Evolutionary conservation across 2,797 vertebrate genomes (phyloP), one percentile per base, ranked within the genome.

Genomic region (Dryobates pubescens): DNA sequence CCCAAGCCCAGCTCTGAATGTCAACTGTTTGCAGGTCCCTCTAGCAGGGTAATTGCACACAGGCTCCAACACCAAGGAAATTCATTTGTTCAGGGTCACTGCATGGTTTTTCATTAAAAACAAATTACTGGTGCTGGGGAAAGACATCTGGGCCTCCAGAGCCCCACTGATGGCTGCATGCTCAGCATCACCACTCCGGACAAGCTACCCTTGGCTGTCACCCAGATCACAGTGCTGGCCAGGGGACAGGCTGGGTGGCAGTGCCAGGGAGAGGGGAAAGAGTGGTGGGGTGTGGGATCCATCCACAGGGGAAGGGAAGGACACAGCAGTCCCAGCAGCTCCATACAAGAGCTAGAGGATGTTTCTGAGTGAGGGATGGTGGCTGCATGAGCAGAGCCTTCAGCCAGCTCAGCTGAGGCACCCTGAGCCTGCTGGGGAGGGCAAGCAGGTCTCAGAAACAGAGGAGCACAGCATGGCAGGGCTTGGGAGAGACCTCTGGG

Each of bases 41-140:
- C 97, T 97, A 97, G 97, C 87, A 91, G 89, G 96, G 96, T 96
- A 96, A 93, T 95, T 97, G 96, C 97, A 98, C 98, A 98, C 97
- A 97, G 98, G 98, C 98, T 98, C 98, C 98, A 97, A 41, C 98
- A 98, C 98, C 98, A 99, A 99, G 99, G 99, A 99, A 98, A 99
- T 99, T 99, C 98, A 99, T 99, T 99, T 99, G 99, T 99, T 99
- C 98, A 98, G 99, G 99, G 99, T 99, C 99, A 99, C 98, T 98
- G 99, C 97, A 86, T 99, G 99, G 99, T 99, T 99, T 99, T 99
- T 99, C 99, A 99, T 99, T 99, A 99, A 99, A 99, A 99, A 99
- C 99, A 99, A 99, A 99, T 99, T 99, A 99, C 99, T 97, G 97
- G 98, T 99, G 98, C 98, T 99, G 98, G 98, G 98, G 98, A 98